Evolutionary conservation across 2,888 invertebrate species (phyloP).

Genomic region (Thelaira solivaga): DNA sequence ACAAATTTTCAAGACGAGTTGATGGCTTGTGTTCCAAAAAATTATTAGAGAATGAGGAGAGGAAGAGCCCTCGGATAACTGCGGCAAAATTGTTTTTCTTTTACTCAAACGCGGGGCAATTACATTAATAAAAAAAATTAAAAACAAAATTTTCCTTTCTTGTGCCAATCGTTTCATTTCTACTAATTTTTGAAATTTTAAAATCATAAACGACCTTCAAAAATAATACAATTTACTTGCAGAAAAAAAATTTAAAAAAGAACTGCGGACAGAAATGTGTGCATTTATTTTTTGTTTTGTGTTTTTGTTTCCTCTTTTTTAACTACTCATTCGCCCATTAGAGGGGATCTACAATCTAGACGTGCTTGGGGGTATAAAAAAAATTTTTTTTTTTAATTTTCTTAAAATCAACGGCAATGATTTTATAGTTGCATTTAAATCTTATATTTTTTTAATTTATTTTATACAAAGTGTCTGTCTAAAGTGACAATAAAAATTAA

Average conservation of each 20-base stretch:
- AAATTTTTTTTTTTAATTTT: background rate
- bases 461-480: background rate
- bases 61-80: too few relatives aligned
- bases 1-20: too few relatives aligned
- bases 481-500: conserved; percentile 4
- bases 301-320: conserved; percentile 52
- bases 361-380: background rate
- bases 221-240: conserved; percentile 26
- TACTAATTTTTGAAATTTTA: conserved; percentile 12
- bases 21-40: too few relatives aligned
- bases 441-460: background rate
- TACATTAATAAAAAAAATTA: conserved; percentile 25
- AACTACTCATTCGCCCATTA: conserved; percentile 13
- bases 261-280: conserved; percentile 43
- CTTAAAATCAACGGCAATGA: conserved; percentile 12
- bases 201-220: conserved; percentile 60
- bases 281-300: conserved; percentile 63
- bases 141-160: conserved; percentile 35
- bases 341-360: background rate
- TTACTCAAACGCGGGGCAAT: background rate
- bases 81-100: too few relatives aligned
- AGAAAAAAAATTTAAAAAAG: conserved; percentile 19
- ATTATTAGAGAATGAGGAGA: too few relatives aligned
- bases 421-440: conserved; percentile 16
- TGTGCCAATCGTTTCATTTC: conserved; percentile 11